Evolutionary conservation across 2,888 invertebrate genomes (phyloP).

Genomic region (Smittia sp.): DNA sequence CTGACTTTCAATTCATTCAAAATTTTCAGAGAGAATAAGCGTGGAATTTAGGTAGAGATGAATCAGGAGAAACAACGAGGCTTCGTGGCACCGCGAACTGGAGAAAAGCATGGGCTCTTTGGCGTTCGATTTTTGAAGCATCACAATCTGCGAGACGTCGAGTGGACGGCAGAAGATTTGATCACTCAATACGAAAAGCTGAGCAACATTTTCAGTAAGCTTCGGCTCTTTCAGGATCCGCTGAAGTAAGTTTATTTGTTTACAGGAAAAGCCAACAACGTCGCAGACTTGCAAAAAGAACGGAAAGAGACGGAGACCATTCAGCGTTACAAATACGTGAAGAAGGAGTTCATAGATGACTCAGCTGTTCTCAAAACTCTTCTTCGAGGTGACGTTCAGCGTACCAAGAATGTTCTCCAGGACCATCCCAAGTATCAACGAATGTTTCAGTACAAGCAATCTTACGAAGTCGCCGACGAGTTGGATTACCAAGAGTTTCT

Average conservation of each 20-base stretch:
- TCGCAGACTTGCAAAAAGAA: background rate
- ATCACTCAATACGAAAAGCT: constrained; percentile 46
- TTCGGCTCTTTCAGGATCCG: background rate
- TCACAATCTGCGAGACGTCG: constrained; percentile 50
- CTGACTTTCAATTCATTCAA: too few species aligned
- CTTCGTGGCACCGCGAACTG: constrained; percentile 39
- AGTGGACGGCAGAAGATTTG: constrained; percentile 49
- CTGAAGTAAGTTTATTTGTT: background rate
- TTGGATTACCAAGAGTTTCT: constrained; percentile 52
- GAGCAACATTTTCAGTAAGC: constrained; percentile 10
- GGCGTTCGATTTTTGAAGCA: constrained; percentile 49
- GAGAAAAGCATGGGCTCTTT: constrained; percentile 49
- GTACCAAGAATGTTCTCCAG: constrained; percentile 49
- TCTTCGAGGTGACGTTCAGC: constrained; percentile 46
- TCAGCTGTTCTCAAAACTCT: constrained; percentile 48
- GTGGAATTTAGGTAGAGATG: background rate
- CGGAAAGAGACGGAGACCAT: constrained; percentile 20
- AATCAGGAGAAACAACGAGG: background rate
- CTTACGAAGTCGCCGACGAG: constrained; percentile 48
- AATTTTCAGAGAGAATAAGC: too few species aligned
- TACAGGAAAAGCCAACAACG: constrained; percentile 18
- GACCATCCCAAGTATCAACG: constrained; percentile 51
- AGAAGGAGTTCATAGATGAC: constrained; percentile 49
- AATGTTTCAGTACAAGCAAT: constrained; percentile 50
- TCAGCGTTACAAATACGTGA: constrained; percentile 43